A percentile compares a stretch with the other conserved stretches of the same genome.
phyloP scores from a whole-genome alignment of 2,113 vertebrate species.

The Pogonocichla stellata region DNA sequence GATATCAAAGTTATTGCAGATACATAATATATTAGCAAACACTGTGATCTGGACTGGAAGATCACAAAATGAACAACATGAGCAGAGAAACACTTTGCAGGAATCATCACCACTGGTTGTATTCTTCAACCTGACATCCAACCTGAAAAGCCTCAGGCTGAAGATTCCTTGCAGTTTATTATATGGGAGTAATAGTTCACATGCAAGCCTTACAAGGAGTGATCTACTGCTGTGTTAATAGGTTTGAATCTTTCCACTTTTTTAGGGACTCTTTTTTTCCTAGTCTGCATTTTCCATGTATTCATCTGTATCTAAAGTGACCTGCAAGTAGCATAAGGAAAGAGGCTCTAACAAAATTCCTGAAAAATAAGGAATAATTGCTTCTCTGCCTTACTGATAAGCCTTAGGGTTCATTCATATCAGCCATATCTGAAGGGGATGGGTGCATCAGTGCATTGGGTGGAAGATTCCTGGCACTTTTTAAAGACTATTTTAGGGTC shows the following conservation, averaged over 20 bases:
- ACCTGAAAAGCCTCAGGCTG: neutral
- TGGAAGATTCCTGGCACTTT: neutral
- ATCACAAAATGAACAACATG: neutral
- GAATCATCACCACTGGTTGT: neutral
- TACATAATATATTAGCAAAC: neutral
- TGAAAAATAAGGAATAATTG: neutral
- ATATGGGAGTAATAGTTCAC: neutral
- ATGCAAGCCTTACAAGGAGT: neutral
- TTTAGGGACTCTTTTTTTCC: neutral
- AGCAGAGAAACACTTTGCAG: neutral
- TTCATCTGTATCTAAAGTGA: neutral
- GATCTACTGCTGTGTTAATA: neutral
- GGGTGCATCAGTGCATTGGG: neutral
- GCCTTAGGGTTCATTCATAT: neutral
- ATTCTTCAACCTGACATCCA: neutral
- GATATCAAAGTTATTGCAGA: rapidly evolving
- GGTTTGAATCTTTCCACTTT: neutral
- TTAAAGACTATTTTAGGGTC: neutral
- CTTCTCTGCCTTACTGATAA: neutral
- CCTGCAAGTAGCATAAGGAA: neutral
- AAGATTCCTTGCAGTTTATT: neutral
- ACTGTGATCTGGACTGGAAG: neutral
- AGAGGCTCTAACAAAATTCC: neutral
- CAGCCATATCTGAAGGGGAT: neutral
- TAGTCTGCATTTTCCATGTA: neutral